Percentiles rank a stretch among this genome's conserved stretches.
Conservation (phyloP, 1,140 invertebrate genomes). For the Chlorops oryzae region DNA sequence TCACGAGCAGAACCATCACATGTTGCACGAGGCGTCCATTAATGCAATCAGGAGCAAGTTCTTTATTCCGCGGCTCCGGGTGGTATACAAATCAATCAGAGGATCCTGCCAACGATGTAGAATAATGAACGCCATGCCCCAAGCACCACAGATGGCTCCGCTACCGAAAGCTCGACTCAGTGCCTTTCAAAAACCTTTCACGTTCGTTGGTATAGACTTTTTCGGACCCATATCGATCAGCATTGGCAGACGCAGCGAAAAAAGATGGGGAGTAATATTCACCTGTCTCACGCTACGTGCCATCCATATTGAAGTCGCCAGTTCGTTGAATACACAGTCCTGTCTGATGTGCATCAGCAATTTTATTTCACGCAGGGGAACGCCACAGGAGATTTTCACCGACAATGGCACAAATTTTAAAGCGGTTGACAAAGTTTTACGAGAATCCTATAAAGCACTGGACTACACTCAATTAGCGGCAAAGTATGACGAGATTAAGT, state of each 20-base stretch:
- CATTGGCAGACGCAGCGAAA: conserved; percentile 16
- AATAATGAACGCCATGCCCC: conserved; percentile 3
- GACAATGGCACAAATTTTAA: conserved; percentile 46
- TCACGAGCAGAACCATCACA: conserved; percentile 15
- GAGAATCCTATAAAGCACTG: conserved; percentile 1
- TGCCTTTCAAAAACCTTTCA: conserved; percentile 8
- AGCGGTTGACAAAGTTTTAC: conserved; percentile 26
- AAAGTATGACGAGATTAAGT: conserved; percentile 11
- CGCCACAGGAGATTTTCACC: conserved; percentile 24
- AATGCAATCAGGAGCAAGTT: conserved; percentile 3
- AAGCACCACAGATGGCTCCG: conserved; percentile 1
- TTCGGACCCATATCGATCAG: conserved; percentile 17
- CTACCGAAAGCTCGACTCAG: not conserved
- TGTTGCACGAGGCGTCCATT: not conserved
- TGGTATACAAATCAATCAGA: not conserved
- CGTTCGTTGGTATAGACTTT: conserved; percentile 10
- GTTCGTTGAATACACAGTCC: conserved; percentile 11
- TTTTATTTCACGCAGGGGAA: conserved; percentile 20
- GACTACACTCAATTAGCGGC: conserved; percentile 3
- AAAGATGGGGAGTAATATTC: conserved; percentile 23
- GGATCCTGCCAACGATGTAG: conserved; percentile 6
- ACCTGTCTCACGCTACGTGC: conserved; percentile 21
- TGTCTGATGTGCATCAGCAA: conserved; percentile 16
- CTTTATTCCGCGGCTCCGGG: not conserved
- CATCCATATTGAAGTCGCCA: conserved; percentile 21